Conservation (phyloP, 2,888 invertebrate species). For the Orthonychiurus folsomi region DNA sequence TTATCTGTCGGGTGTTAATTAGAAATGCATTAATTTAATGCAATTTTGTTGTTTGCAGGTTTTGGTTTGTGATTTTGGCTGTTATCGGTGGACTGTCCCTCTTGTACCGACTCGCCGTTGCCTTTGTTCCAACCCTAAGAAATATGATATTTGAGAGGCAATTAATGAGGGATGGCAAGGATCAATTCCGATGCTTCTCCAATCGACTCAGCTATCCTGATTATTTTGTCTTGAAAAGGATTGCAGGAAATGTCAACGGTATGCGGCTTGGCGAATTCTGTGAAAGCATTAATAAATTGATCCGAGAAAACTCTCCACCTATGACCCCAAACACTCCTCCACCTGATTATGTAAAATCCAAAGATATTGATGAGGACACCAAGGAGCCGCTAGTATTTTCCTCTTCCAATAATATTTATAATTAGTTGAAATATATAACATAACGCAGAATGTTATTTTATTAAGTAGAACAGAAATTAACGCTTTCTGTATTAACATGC, state of each 20-base stretch:
- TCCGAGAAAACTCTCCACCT: neutral
- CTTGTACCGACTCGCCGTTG: conserved; percentile 36
- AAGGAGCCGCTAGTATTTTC: neutral
- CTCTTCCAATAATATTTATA: neutral
- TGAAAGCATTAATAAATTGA: conserved; percentile 5
- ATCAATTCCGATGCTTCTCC: conserved; percentile 15
- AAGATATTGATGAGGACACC: neutral
- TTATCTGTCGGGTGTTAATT: no score
- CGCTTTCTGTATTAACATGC: no score
- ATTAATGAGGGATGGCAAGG: conserved; percentile 15
- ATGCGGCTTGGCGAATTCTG: conserved; percentile 29
- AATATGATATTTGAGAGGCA: conserved; percentile 19
- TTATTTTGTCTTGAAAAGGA: conserved; percentile 36
- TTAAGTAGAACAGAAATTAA: no score
- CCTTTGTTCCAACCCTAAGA: conserved; percentile 30
- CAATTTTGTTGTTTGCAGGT: no score
- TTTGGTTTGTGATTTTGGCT: conserved; percentile 42
- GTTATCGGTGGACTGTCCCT: conserved; percentile 37
- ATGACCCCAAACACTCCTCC: neutral
- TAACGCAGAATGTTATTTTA: no score
- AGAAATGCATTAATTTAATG: no score
- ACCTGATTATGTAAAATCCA: neutral
- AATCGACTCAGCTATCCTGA: conserved; percentile 27
- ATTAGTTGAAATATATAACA: neutral
- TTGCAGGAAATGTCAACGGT: conserved; percentile 29